Conservation (phyloP, 2,113 vertebrate genomes). For the Ophthalmolycus amberensis region DNA sequence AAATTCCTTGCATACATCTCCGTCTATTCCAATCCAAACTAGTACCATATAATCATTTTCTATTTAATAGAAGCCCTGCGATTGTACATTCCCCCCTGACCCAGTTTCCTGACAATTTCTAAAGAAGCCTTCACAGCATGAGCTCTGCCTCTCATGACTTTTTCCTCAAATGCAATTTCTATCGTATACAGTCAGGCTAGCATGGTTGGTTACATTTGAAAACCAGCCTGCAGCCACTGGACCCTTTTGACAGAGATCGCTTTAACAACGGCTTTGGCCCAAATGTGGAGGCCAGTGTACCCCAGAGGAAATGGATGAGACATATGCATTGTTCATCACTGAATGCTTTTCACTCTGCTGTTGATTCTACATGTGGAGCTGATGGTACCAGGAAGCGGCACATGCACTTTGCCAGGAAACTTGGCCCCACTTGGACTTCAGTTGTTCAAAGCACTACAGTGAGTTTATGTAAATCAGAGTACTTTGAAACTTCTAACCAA, state of each 20-base stretch:
- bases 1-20: slow-evolving; percentile 10
- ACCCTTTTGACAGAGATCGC: slow-evolving; percentile 54
- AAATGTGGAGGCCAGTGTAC: slow-evolving; percentile 28
- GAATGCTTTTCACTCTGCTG: slow-evolving; percentile 46
- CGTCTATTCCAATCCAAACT: slow-evolving; percentile 19
- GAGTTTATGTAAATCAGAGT: slow-evolving; percentile 4
- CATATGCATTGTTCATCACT: slow-evolving; percentile 62
- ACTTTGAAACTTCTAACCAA: not conserved
- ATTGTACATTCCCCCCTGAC: slow-evolving; percentile 50
- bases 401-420: slow-evolving; percentile 22
- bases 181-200: slow-evolving; percentile 29
- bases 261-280: slow-evolving; percentile 41
- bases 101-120: slow-evolving; percentile 64
- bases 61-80: slow-evolving; percentile 27
- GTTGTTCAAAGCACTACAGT: slow-evolving; percentile 1
- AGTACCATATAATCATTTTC: slow-evolving; percentile 33
- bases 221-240: slow-evolving; percentile 44
- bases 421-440: slow-evolving; percentile 25
- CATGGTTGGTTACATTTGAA: slow-evolving; percentile 60
- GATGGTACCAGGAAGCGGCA: not conserved
- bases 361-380: slow-evolving; percentile 21
- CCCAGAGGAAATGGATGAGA: slow-evolving; percentile 58
- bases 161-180: slow-evolving; percentile 59
- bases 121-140: slow-evolving; percentile 60
- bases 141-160: slow-evolving; percentile 52